Percentiles rank a stretch among this genome's conserved stretches.
Conservation (phyloP, 2,797 vertebrate genomes). For the Aplochiton taeniatus region DNA sequence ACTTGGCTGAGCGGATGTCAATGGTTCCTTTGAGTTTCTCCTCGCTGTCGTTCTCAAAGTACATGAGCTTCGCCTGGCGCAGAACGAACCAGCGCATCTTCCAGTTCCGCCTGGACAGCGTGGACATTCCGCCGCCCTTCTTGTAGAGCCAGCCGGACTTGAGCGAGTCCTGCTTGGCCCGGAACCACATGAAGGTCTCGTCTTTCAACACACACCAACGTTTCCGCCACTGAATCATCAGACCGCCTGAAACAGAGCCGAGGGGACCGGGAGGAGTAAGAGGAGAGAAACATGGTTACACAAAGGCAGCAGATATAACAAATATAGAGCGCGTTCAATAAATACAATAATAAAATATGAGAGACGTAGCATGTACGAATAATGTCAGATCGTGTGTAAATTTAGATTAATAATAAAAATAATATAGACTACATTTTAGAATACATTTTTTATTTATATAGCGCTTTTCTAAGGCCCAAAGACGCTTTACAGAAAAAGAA, state of each 20-base stretch:
- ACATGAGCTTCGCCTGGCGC: slow-evolving; percentile 87
- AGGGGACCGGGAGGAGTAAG: neutral
- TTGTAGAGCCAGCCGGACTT: slow-evolving; percentile 93
- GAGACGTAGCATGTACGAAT: no score
- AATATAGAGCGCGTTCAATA: neutral
- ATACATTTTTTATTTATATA: no score
- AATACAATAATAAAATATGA: no score
- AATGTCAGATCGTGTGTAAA: no score
- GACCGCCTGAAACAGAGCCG: slow-evolving; percentile 72
- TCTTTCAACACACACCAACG: slow-evolving; percentile 94
- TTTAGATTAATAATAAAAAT: no score
- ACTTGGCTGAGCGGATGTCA: slow-evolving; percentile 84
- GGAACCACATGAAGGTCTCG: slow-evolving; percentile 94
- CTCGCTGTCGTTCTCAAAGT: slow-evolving; percentile 90
- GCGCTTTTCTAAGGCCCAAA: no score
- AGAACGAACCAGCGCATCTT: slow-evolving; percentile 94
- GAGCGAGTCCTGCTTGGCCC: slow-evolving; percentile 90
- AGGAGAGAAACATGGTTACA: neutral
- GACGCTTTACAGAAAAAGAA: no score
- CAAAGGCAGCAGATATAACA: no score
- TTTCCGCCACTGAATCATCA: slow-evolving; percentile 91
- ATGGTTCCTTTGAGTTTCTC: slow-evolving; percentile 91
- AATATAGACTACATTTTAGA: no score
- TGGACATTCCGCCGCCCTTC: slow-evolving; percentile 91
- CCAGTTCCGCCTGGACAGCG: slow-evolving; percentile 90